These are phyloP conservation scores for Lytechinus pictus DNA, from an alignment of 35 echinoderm and acorn worm species.

Conservation along the genomic window DNA sequence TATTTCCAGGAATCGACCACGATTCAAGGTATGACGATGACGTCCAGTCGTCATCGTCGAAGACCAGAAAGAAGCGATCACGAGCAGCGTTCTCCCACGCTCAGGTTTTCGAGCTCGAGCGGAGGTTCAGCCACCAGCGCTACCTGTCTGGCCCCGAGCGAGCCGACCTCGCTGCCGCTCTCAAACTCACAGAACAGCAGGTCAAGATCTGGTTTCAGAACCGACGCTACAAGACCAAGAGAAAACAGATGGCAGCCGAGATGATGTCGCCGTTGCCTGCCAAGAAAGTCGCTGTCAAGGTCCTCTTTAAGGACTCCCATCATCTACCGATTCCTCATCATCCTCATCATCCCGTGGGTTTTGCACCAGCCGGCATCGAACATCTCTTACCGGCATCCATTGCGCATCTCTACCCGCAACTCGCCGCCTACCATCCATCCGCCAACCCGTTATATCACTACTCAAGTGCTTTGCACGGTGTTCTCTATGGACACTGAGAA, in stretches of 20 bases:
- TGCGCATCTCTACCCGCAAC: constrained; percentile 38
- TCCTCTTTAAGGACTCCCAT: constrained; percentile 84
- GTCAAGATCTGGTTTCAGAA: constrained; percentile 99
- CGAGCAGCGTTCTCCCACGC: constrained; percentile 90
- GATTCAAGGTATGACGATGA: constrained; percentile 32
- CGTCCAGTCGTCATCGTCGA: constrained; percentile 17
- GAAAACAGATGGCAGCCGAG: constrained; percentile 89
- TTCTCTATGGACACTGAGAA: constrained; percentile 30
- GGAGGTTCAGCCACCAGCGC: constrained; percentile 94
- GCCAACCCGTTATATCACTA: constrained; percentile 41
- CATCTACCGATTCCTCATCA: constrained; percentile 32
- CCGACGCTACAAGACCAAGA: constrained; percentile 95
- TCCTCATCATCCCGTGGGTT: constrained; percentile 7
- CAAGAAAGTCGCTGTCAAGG: constrained; percentile 98
- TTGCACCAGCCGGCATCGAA: not conserved
- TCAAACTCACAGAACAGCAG: constrained; percentile 98
- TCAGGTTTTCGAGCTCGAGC: constrained; percentile 95
- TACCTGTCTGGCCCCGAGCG: constrained; percentile 98
- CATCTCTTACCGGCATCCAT: constrained; percentile 24
- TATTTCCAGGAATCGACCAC: not conserved
- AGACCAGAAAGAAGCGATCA: constrained; percentile 91
- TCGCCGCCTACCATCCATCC: constrained; percentile 28
- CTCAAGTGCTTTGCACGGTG: constrained; percentile 21
- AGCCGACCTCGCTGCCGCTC: constrained; percentile 89
- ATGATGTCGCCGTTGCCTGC: constrained; percentile 84